Conservation (phyloP, 1,140 invertebrate species). For the Aphaenogaster ashmeadi region DNA sequence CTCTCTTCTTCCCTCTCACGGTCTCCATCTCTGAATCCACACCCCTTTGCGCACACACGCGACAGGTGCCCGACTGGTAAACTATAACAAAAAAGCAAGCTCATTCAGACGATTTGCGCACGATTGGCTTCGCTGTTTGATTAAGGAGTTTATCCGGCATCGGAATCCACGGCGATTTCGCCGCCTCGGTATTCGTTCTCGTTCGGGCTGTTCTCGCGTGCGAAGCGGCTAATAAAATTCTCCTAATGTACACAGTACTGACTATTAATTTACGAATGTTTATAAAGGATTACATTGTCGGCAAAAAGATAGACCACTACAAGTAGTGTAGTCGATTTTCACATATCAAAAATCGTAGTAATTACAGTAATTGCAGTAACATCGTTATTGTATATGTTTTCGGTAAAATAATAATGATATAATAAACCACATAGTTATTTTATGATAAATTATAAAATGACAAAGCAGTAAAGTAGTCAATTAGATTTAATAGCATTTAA, state of each 20-base stretch:
- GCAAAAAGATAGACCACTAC: background rate
- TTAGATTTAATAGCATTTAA: background rate
- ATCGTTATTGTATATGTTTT: background rate
- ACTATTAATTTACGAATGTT: conserved; percentile 26
- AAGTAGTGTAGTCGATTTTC: background rate
- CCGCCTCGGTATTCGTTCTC: conserved; percentile 36
- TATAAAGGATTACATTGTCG: background rate
- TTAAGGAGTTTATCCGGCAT: conserved; percentile 62
- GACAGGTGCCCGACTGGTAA: conserved; percentile 79
- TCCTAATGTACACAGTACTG: conserved; percentile 6
- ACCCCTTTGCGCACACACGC: conserved; percentile 79
- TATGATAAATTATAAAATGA: background rate
- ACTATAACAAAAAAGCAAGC: conserved; percentile 77
- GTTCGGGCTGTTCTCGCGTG: conserved; percentile 18
- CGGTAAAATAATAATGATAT: background rate
- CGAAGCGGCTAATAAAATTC: conserved; percentile 45
- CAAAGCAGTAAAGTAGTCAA: background rate
- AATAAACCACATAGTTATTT: background rate
- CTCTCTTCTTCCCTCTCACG: conserved; percentile 60
- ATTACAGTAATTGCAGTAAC: background rate
- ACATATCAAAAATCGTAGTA: background rate
- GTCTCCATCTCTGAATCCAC: conserved; percentile 67
- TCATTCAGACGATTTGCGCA: conserved; percentile 75
- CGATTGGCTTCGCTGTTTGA: conserved; percentile 73
- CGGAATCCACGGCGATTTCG: conserved; percentile 57